Base-by-base conservation (phyloP, 2,113 vertebrate species). In the Acanthochromis polyacanthus region DNA sequence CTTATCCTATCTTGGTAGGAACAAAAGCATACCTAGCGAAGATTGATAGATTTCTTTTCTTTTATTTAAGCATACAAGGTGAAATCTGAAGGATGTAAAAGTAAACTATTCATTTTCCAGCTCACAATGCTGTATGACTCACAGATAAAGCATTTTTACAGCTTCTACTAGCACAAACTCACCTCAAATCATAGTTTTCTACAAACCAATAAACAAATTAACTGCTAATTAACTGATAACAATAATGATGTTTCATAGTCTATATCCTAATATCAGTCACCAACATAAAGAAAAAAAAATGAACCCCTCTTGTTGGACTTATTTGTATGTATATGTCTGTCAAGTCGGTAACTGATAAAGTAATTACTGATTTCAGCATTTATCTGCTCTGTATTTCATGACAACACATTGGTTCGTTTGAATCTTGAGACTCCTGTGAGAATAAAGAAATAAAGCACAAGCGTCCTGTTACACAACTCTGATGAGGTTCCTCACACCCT, bases 361-460 rank as follows among this genome's bases (percentile, higher is more conserved):
- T 56, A 55, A 59, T 72, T 46, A 60, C 3, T 46, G 40, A 2
- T 20, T 17, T 36, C 23, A 45, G 30, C 17, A 46, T 50, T 48
- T 15, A 68, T 53, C 38, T 40, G 51, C 17, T 51, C 38, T 46
- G 19, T 62, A 20, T 79, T 57, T 80, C 28, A 60, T 64, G 53
- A 17, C 46, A 70, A 23, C 51, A 67, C 55, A 71, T 4, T 2
- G 40, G 19, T 38, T n/a, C 11, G 64, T 63, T 57, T 80, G 72
- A 71, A 68, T 69, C 40, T 55, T 16, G 0, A 30, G 38, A 60
- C 63, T 60, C 36, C 62, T 10, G 12, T 15, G 61, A 74, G 71
- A 76, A 56, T 70, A 67, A 46, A 58, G 43, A 71, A 65, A 76
- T 73, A 75, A 78, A 67, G 57, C 14, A 36, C 9, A 11, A 32